A percentile compares a stretch with the other conserved stretches of the same genome.
phyloP scores from a whole-genome alignment of 2,797 vertebrate genomes.

The Agapornis canus region DNA sequence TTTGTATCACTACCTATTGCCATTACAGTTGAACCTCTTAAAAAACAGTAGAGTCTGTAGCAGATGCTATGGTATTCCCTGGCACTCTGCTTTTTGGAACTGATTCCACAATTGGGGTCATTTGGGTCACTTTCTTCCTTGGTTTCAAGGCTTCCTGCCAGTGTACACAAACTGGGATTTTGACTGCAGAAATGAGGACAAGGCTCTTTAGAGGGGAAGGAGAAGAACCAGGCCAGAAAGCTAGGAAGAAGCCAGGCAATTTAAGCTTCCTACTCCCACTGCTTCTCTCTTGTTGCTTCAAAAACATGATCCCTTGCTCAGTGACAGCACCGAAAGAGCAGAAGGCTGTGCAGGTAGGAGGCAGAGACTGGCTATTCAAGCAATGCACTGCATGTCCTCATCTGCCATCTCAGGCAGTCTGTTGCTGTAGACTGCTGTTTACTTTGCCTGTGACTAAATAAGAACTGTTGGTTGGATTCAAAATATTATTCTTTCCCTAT shows the following conservation, averaged over 20 bases:
- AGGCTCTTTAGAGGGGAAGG: background rate
- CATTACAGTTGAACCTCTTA: background rate
- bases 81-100: background rate
- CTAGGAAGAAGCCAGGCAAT: background rate
- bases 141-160: background rate
- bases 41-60: background rate
- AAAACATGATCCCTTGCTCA: background rate
- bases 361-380: constrained; percentile 1
- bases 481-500: background rate
- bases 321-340: background rate
- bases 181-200: constrained; percentile 16
- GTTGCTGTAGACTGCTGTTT: background rate
- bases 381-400: constrained; percentile 13
- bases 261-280: constrained; percentile 12
- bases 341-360: constrained; percentile 55
- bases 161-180: background rate
- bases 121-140: background rate
- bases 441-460: background rate
- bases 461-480: background rate
- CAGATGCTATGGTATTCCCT: background rate
- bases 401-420: constrained; percentile 31
- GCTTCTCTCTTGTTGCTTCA: constrained; percentile 7
- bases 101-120: background rate
- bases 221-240: background rate
- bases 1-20: background rate